Percentiles rank a stretch among this genome's conserved stretches.
phyloP scores from a whole-genome alignment of 2,888 invertebrate species.

The Pomacea canaliculata region DNA sequence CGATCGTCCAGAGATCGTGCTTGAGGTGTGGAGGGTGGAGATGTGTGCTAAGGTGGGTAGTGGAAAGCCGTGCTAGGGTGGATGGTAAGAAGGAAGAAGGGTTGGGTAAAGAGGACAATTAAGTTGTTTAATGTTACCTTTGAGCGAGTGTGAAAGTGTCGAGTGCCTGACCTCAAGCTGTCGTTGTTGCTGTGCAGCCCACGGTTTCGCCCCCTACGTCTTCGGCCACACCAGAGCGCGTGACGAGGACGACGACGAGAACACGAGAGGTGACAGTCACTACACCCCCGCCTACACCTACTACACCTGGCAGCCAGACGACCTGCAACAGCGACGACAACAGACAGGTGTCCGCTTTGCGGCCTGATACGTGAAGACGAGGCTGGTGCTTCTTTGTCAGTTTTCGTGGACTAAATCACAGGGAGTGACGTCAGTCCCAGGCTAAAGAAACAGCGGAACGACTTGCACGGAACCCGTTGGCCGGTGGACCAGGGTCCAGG shows the following conservation, averaged over 20 bases:
- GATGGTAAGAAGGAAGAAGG: too few relatives aligned
- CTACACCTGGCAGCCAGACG: constrained; percentile 39
- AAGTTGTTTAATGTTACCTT: too few relatives aligned
- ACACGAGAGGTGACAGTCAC: constrained; percentile 36
- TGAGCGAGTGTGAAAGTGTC: too few relatives aligned
- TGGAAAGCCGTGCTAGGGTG: too few relatives aligned
- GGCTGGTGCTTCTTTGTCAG: background rate
- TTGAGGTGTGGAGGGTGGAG: too few relatives aligned
- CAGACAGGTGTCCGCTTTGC: constrained; percentile 21
- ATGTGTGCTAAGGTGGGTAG: too few relatives aligned
- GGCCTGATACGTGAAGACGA: constrained; percentile 5
- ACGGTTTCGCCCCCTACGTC: constrained; percentile 42
- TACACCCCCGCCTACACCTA: constrained; percentile 55
- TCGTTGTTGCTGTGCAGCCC: constrained; percentile 15
- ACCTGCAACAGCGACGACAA: constrained; percentile 14
- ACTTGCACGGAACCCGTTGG: background rate
- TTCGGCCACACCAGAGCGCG: constrained; percentile 40
- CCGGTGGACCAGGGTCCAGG: too few relatives aligned
- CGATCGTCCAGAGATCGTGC: too few relatives aligned
- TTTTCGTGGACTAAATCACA: background rate
- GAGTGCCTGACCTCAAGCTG: too few relatives aligned
- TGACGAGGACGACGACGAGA: constrained; percentile 51
- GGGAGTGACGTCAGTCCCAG: background rate
- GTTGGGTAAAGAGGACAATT: too few relatives aligned
- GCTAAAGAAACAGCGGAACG: background rate